Base-by-base conservation (phyloP, 2,113 vertebrate species). In the Leiothrix lutea region DNA sequence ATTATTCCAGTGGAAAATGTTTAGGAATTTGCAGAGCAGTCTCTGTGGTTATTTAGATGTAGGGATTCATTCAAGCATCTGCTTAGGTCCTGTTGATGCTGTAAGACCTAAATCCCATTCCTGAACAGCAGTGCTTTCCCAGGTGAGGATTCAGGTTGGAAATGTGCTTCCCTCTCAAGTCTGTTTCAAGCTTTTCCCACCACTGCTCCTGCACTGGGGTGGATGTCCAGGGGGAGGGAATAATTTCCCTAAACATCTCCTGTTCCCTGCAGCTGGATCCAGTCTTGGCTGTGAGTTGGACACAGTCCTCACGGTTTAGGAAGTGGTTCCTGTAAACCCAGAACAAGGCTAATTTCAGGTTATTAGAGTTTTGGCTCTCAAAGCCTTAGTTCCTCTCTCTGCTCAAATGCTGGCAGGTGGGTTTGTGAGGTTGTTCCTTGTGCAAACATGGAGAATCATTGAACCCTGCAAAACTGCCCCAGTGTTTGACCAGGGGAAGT, bases 1-100 rank as follows among this genome's bases (percentile, higher is more conserved):
- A 80, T 86, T 88, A 81, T 95, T 95, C 62, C 79, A 86, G 81
- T 73, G 66, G 91, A 94, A 95, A 79, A 87, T 24, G n/a, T 67
- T 83, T 58, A 77, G 72, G 64, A 72, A 90, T 86, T 92, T 24
- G 3, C 31, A 66, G 56, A 84, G 56, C 58, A 40, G 33, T 66
- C 83, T 82, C 70, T 90, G 62, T 42, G 85, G 61, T 80, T 82
- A 65, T 93, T 95, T 72, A 92, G 86, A 80, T 87, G 38, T 42
- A 92, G 70, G 33, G 58, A 66, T 82, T 92, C 62, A 28, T 38
- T 83, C 7, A 13, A 81, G 75, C 86, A 84, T 83, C 73, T 94
- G 51, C 69, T 83, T 57, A 47, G 28, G 58, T 80, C 64, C 40
- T 11, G 2, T 57, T 69, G 50, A 61, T 74, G 64, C 21, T 58